phyloP scores from a whole-genome alignment of 2,797 vertebrate species.

The Synanceia verrucosa region DNA sequence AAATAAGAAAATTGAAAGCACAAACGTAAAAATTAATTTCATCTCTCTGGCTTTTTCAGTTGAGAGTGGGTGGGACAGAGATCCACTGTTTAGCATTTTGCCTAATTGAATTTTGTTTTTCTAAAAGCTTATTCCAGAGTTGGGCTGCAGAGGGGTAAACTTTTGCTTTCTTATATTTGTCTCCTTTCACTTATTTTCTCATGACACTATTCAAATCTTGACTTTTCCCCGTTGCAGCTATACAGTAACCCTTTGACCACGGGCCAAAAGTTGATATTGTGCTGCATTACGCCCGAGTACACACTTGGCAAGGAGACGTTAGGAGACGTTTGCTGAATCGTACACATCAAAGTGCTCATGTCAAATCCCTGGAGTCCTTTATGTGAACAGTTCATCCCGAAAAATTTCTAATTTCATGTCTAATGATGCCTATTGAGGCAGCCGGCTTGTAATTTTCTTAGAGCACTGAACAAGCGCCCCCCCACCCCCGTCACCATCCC shows the following conservation, averaged over 20 bases:
- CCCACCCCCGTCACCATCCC: not conserved
- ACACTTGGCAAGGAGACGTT: slow-evolving; percentile 35
- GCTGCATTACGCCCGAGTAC: slow-evolving; percentile 19
- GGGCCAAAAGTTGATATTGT: slow-evolving; percentile 36
- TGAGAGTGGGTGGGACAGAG: slow-evolving; percentile 31
- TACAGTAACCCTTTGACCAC: slow-evolving; percentile 9
- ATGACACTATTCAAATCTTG: not conserved
- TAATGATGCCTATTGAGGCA: slow-evolving; percentile 68
- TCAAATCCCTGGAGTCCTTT: slow-evolving; percentile 54
- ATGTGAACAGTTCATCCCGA: slow-evolving; percentile 47
- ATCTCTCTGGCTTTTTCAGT: slow-evolving; percentile 31
- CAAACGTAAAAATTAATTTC: slow-evolving; percentile 66
- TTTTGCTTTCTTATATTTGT: not conserved
- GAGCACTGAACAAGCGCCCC: slow-evolving; percentile 19
- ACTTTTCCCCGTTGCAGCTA: not conserved
- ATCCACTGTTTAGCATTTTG: slow-evolving; percentile 52
- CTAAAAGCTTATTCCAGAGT: slow-evolving; percentile 24
- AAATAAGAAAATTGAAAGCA: slow-evolving; percentile 67
- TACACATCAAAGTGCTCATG: slow-evolving; percentile 34
- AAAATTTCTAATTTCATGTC: slow-evolving; percentile 68
- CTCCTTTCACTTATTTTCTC: slow-evolving; percentile 16
- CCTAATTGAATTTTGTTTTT: slow-evolving; percentile 55
- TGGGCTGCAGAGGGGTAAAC: slow-evolving; percentile 10
- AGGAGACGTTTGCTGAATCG: slow-evolving; percentile 25
- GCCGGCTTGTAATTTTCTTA: slow-evolving; percentile 43